phyloP scores from a whole-genome alignment of 2,797 vertebrate genomes.

The Tiaroga cobitis region DNA sequence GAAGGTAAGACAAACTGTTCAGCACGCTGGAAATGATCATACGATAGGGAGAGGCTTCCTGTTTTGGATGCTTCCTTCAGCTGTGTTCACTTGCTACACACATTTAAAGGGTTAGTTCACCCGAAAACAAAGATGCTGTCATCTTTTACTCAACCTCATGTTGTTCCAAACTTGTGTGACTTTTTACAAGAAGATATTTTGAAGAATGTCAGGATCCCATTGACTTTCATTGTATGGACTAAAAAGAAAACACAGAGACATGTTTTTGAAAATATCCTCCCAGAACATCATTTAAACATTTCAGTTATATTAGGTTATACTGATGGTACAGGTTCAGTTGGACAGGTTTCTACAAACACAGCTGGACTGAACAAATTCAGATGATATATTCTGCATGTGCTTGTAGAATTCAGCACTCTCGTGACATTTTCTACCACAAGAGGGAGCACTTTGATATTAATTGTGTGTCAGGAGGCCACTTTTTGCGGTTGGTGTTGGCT shows the following conservation, averaged over 20 bases:
- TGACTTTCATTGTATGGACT: too few species aligned
- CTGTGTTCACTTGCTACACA: too few species aligned
- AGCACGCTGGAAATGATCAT: not conserved
- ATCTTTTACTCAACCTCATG: not conserved
- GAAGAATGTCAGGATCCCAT: not conserved
- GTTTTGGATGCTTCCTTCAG: not conserved
- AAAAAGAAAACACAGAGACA: not conserved
- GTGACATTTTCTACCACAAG: constrained; percentile 37
- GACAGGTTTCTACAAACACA: not conserved
- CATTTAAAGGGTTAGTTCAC: not conserved
- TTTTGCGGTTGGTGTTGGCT: constrained; percentile 28
- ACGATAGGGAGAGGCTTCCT: constrained; percentile 6
- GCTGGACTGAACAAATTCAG: not conserved
- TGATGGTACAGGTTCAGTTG: not conserved
- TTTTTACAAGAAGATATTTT: not conserved
- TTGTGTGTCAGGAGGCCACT: not conserved
- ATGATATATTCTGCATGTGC: not conserved
- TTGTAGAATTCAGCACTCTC: not conserved
- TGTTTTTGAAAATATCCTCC: not conserved
- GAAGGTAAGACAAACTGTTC: constrained; percentile 78
- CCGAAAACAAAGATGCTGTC: not conserved
- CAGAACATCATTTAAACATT: not conserved
- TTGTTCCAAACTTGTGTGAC: not conserved
- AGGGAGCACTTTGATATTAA: constrained; percentile 39
- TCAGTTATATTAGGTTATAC: not conserved